Conservation (phyloP, 2,888 invertebrate species). For the Tenthredo notha region DNA sequence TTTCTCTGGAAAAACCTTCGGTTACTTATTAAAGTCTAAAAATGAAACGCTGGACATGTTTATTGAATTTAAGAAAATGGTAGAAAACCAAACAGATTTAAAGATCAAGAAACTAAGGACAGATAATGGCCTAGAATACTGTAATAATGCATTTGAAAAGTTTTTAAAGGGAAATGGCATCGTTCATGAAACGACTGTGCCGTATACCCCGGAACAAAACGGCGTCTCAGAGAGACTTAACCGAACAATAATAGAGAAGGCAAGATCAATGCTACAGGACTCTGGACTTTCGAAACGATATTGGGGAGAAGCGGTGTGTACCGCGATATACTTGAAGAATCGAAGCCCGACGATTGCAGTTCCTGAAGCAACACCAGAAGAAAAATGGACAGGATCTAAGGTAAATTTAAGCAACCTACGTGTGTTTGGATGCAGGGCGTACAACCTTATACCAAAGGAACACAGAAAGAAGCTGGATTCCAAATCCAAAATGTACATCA, state of each 20-base stretch:
- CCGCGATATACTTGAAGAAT: constrained; percentile 71
- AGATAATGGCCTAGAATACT: constrained; percentile 59
- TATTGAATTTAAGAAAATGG: constrained; percentile 42
- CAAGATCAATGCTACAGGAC: constrained; percentile 58
- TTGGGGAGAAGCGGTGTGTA: constrained; percentile 75
- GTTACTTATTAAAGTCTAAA: constrained; percentile 55
- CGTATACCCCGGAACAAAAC: constrained; percentile 61
- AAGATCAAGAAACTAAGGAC: constrained; percentile 56
- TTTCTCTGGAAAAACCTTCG: constrained; percentile 52
- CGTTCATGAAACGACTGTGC: constrained; percentile 56
- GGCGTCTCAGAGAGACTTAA: constrained; percentile 66
- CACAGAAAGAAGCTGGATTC: constrained; percentile 59
- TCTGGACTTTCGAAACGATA: constrained; percentile 62
- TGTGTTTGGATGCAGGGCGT: constrained; percentile 66
- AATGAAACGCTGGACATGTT: constrained; percentile 46
- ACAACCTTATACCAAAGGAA: constrained; percentile 69
- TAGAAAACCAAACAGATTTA: constrained; percentile 44
- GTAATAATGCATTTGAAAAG: constrained; percentile 54
- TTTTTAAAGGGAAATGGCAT: constrained; percentile 54
- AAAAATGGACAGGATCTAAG: constrained; percentile 65
- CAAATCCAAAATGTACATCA: constrained; percentile 59
- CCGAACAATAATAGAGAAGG: constrained; percentile 66
- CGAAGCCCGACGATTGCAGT: constrained; percentile 66
- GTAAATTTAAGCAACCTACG: constrained; percentile 49
- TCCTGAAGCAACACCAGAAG: constrained; percentile 63